A percentile compares a stretch with the other conserved stretches of the same genome.
Conservation (phyloP, 2,113 vertebrate genomes). For the Reinhardtius hippoglossoides region DNA sequence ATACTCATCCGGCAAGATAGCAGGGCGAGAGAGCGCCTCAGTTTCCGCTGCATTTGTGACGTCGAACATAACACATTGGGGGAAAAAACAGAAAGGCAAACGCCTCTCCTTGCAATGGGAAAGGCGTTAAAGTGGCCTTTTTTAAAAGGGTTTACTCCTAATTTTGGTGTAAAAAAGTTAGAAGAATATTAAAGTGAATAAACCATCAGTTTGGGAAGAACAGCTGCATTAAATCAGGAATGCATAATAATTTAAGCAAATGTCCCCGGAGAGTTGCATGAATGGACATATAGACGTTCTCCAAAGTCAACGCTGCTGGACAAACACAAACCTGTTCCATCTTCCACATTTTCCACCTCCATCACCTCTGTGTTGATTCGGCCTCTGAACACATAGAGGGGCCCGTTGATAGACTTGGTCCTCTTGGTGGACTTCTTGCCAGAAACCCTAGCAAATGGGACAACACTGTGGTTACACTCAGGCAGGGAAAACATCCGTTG, state of each 20-base stretch:
- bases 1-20: no score
- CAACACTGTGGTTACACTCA: slow-evolving; percentile 52
- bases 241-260: slow-evolving; percentile 8
- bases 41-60: no score
- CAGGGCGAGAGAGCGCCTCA: no score
- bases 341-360: slow-evolving; percentile 99
- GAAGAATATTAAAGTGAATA: slow-evolving; percentile 1
- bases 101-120: no score
- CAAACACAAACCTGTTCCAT: slow-evolving; percentile 92
- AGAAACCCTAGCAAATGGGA: slow-evolving; percentile 86
- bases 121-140: no score
- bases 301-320: slow-evolving; percentile 12
- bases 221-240: not conserved
- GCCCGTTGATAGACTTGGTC: slow-evolving; percentile 96
- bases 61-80: no score
- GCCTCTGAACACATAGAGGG: slow-evolving; percentile 96
- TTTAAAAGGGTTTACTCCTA: no score
- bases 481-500: slow-evolving; percentile 50
- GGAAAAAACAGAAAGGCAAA: no score
- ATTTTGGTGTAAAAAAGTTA: not conserved
- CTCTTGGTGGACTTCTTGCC: slow-evolving; percentile 96
- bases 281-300: slow-evolving; percentile 22
- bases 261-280: slow-evolving; percentile 6
- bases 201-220: not conserved
- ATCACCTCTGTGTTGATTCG: slow-evolving; percentile 99